Evolutionary conservation across 2,888 invertebrate species (phyloP).

Genomic region (Ophioninae sp.): DNA sequence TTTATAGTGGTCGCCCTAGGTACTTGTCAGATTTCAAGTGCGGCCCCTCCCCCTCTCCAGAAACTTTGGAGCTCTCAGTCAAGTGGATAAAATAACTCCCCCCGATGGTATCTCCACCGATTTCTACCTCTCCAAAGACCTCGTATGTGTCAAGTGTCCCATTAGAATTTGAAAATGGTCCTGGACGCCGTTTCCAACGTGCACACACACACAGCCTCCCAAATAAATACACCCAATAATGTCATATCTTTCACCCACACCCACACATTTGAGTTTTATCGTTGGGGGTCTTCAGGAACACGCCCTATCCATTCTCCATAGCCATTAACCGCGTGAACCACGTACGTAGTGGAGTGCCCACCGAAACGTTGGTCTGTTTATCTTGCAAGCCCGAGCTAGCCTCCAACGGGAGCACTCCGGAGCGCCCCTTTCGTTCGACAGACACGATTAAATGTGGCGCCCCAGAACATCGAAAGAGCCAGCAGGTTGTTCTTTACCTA

Average conservation of each 20-base stretch:
- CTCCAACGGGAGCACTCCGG: constrained; percentile 18
- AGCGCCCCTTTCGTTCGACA: constrained; percentile 57
- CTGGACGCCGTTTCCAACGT: neutral
- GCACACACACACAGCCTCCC: neutral
- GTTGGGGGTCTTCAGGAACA: constrained; percentile 46
- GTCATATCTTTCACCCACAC: constrained; percentile 12
- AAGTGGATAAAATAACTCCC: no score
- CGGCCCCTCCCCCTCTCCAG: no score
- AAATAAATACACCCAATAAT: neutral
- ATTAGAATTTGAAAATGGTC: no score
- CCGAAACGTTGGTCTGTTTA: constrained; percentile 55
- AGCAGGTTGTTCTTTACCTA: constrained; percentile 24
- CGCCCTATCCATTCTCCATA: constrained; percentile 61
- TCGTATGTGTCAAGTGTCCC: no score
- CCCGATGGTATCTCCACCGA: no score
- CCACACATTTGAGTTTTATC: constrained; percentile 59
- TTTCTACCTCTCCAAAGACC: no score
- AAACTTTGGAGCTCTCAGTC: no score
- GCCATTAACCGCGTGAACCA: constrained; percentile 61
- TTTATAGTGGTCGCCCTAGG: no score
- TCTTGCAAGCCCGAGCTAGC: constrained; percentile 35
- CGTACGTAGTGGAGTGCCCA: constrained; percentile 43
- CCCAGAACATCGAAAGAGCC: constrained; percentile 35
- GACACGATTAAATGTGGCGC: constrained; percentile 52
- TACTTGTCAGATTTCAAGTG: no score